phyloP scores from a whole-genome alignment of 2,797 vertebrate species.

The Iguana delicatissima region DNA sequence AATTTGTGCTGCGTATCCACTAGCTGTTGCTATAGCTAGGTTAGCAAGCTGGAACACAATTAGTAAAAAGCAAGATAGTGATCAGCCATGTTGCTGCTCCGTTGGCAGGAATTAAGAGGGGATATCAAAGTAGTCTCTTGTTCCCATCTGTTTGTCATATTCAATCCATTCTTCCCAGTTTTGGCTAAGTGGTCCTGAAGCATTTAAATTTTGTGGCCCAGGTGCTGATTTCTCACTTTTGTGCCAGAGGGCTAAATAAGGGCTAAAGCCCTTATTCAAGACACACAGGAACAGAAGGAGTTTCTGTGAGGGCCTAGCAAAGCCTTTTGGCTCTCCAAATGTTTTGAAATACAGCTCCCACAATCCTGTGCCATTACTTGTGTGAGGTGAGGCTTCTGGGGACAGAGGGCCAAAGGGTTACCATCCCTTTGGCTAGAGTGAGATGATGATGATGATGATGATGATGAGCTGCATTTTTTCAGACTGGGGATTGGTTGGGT shows the following conservation, averaged over 20 bases:
- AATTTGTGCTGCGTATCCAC: background rate
- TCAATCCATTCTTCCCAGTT: background rate
- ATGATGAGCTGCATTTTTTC: no score
- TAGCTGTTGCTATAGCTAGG: constrained; percentile 3
- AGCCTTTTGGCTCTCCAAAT: background rate
- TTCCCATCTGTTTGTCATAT: background rate
- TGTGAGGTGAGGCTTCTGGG: no score
- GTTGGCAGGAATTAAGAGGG: background rate
- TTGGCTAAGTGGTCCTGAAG: background rate
- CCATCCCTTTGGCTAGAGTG: no score
- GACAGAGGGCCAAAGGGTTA: no score
- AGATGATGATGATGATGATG: no score
- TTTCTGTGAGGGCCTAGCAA: background rate
- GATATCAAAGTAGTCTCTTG: background rate
- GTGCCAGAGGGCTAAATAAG: no score
- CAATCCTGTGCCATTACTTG: no score
- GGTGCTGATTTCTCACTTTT: background rate
- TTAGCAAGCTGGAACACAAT: background rate
- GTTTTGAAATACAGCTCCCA: no score
- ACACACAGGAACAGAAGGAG: background rate
- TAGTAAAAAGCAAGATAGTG: constrained; percentile 4
- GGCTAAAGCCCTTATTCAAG: background rate
- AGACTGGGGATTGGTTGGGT: no score
- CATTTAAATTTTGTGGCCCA: background rate
- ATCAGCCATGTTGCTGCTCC: background rate